Evolutionary conservation across 2,113 vertebrate species (phyloP), one percentile per base, ranked within the genome.

Genomic region (Grammomys surdaster): DNA sequence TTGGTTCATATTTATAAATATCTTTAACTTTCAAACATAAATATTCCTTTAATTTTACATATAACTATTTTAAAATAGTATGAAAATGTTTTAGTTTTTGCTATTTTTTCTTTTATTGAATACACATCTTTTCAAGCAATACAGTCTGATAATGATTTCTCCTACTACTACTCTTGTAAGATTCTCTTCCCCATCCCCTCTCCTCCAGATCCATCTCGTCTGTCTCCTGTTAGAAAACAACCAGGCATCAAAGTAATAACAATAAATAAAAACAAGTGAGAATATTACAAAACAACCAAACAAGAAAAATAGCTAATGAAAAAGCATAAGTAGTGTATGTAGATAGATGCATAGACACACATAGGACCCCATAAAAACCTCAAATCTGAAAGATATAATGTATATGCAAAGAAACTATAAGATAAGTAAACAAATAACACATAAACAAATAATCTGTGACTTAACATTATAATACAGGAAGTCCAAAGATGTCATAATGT

Each of bases 1-100:
- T 84, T 54, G 28, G 73, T 76, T 84, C 73, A 86, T 91, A 94
- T 92, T 73, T 92, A 56, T 4, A 31, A 14, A 31, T 48, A 48
- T 48, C 93, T 82, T 91, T 84, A 60, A 65, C 43, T 94, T 85
- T 89, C 10, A 91, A 73, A 26, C 40, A 89, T 11, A 81, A 81
- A 58, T 81, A 78, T 78, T 22, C 65, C 26, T 33, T 51, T 88
- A 28, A 40, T 95, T 95, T 91, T 78, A 58, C 9, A n/a, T 85
- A 51, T 72, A 43, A 92, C 24, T 65, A 5, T 69, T 85, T 70
- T 65, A 31, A 88, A 89, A 51, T 5, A 73, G 22, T 54, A 56
- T 85, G 9, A 63, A 85, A 40, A 73, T 94, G 43, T 20, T 86
- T 94, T 75, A 84, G 7, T 48, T 75, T 80, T 87, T 75, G 48